These are phyloP conservation scores for Zelostemma sp. DNA, from an alignment of 1,140 invertebrate species.

Conservation along the genomic window DNA sequence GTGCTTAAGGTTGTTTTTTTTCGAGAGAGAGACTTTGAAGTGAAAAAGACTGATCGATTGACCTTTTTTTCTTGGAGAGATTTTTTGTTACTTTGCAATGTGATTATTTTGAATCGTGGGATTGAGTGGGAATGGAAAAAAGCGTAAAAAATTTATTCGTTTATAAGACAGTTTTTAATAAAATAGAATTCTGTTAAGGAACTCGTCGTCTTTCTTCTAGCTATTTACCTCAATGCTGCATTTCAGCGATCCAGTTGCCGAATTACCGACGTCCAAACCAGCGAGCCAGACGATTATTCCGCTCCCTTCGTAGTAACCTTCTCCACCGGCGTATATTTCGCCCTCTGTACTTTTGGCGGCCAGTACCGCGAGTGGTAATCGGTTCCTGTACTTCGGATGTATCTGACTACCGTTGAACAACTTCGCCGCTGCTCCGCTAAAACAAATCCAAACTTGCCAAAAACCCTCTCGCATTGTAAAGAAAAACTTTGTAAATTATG, in stretches of 20 bases:
- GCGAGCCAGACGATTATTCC: constrained; percentile 64
- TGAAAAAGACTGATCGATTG: no score
- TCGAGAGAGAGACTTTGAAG: no score
- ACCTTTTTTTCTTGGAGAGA: no score
- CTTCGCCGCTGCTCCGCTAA: constrained; percentile 52
- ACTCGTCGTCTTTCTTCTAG: no score
- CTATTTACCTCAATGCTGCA: constrained; percentile 63
- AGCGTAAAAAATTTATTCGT: no score
- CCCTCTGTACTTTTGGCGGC: constrained; percentile 40
- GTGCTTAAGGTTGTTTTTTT: no score
- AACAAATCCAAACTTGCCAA: neutral
- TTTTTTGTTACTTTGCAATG: no score
- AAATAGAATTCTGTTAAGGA: no score
- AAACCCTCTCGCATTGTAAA: neutral
- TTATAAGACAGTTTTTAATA: no score
- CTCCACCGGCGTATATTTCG: constrained; percentile 28
- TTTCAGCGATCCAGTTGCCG: constrained; percentile 42
- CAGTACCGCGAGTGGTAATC: constrained; percentile 60
- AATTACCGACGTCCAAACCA: constrained; percentile 58
- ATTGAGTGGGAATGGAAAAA: no score
- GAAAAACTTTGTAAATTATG: no score
- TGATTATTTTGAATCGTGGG: no score
- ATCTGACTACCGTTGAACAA: constrained; percentile 62
- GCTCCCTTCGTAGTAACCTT: constrained; percentile 45
- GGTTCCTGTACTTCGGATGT: constrained; percentile 61